A percentile compares a stretch with the other conserved stretches of the same genome.
phyloP scores from a whole-genome alignment of 2,797 vertebrate genomes.

The Aythya fuligula region DNA sequence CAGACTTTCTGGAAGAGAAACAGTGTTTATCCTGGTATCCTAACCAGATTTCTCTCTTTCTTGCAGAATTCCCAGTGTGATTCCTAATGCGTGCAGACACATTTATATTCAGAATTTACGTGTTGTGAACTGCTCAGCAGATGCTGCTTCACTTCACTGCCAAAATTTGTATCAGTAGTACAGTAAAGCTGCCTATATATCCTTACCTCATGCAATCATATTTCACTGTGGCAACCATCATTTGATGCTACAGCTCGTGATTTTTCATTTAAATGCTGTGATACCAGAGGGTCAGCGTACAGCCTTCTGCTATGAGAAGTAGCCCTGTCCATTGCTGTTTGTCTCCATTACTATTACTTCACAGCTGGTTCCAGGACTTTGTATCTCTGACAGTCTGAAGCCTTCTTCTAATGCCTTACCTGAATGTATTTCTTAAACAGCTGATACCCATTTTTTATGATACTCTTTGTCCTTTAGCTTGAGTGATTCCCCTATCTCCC shows the following conservation, averaged over 20 bases:
- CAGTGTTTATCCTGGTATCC: background rate
- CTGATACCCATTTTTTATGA: background rate
- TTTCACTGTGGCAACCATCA: background rate
- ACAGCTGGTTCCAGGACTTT: background rate
- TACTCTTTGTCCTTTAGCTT: background rate
- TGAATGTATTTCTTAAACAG: background rate
- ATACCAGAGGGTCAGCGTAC: background rate
- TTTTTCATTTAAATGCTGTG: slow-evolving; percentile 11
- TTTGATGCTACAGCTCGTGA: background rate
- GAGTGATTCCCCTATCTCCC: background rate
- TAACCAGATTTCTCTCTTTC: background rate
- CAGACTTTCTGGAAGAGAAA: background rate
- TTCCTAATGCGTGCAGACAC: background rate
- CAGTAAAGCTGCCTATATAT: background rate
- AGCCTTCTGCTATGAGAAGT: background rate
- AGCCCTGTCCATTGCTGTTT: background rate
- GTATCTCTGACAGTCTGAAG: slow-evolving; percentile 4
- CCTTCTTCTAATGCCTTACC: background rate
- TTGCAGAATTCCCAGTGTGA: background rate
- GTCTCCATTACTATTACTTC: background rate
- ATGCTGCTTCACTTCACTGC: background rate
- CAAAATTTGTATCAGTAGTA: background rate
- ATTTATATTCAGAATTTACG: background rate
- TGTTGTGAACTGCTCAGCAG: background rate
- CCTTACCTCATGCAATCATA: background rate